Percentiles rank a stretch among this genome's conserved stretches.
Evolutionary conservation across 2,797 vertebrate species (phyloP).

Genomic region (Sebastes elongatus): DNA sequence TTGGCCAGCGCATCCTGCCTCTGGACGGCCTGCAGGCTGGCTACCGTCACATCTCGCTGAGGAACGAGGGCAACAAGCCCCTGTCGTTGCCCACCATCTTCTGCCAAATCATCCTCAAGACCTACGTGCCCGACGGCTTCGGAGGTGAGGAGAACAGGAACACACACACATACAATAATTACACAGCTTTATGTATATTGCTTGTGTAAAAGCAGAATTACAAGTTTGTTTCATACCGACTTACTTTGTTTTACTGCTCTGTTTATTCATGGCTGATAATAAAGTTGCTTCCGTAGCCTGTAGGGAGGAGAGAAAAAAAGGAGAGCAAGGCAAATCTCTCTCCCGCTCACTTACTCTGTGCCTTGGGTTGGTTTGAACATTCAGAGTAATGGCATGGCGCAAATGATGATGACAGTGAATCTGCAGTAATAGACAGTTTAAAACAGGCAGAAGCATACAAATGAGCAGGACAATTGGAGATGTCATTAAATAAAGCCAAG

Average conservation of each 20-base stretch:
- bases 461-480: constrained; percentile 60
- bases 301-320: constrained; percentile 1
- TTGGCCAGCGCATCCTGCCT: constrained; percentile 96
- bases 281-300: constrained; percentile 42
- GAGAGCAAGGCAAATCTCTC: background rate
- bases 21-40: constrained; percentile 97
- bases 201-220: background rate
- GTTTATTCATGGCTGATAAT: constrained; percentile 39
- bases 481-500: constrained; percentile 74
- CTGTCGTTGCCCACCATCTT: constrained; percentile 96
- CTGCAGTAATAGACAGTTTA: constrained; percentile 53
- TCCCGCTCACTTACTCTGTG: constrained; percentile 12
- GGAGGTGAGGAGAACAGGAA: constrained; percentile 85
- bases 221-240: constrained; percentile 5
- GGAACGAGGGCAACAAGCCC: constrained; percentile 98
- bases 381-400: constrained; percentile 58
- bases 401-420: constrained; percentile 67
- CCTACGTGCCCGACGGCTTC: constrained; percentile 97
- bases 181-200: background rate
- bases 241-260: constrained; percentile 26
- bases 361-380: constrained; percentile 45
- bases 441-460: constrained; percentile 50
- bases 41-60: constrained; percentile 96
- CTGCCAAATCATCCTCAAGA: constrained; percentile 99
- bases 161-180: background rate